A percentile compares a stretch with the other conserved stretches of the same genome.
These are phyloP conservation scores for Scaptomyza hsui DNA, from an alignment of 1,140 invertebrate genomes.

Conservation along the genomic window DNA sequence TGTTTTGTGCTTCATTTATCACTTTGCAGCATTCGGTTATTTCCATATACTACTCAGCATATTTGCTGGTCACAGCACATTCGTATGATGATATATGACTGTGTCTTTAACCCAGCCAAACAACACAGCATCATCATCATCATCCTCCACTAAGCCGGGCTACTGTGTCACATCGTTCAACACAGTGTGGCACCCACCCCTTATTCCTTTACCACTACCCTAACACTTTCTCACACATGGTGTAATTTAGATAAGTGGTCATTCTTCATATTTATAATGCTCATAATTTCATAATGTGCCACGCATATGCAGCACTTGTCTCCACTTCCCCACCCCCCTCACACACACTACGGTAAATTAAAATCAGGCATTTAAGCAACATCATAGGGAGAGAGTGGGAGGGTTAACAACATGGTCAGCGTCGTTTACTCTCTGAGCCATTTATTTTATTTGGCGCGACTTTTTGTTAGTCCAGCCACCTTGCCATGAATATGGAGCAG, in stretches of 20 bases:
- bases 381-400: background rate
- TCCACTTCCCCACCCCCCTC: background rate
- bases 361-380: slow-evolving; percentile 62
- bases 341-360: slow-evolving; percentile 47
- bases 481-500: slow-evolving; percentile 47
- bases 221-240: slow-evolving; percentile 69
- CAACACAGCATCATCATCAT: slow-evolving; percentile 12
- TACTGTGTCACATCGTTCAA: slow-evolving; percentile 65
- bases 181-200: slow-evolving; percentile 12
- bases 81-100: slow-evolving; percentile 60
- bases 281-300: slow-evolving; percentile 83
- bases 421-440: slow-evolving; percentile 55
- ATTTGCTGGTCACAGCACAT: slow-evolving; percentile 50
- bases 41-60: slow-evolving; percentile 82
- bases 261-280: slow-evolving; percentile 83
- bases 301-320: slow-evolving; percentile 62
- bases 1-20: slow-evolving; percentile 75
- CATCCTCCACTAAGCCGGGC: slow-evolving; percentile 35
- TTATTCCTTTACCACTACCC: background rate
- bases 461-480: slow-evolving; percentile 67
- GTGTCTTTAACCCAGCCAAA: slow-evolving; percentile 66
- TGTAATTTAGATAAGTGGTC: slow-evolving; percentile 84
- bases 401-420: slow-evolving; percentile 76
- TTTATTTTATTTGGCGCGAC: slow-evolving; percentile 69
- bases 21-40: slow-evolving; percentile 51